phyloP scores from a whole-genome alignment of 2,888 invertebrate species.

The Malthinus seriepunctatus region DNA sequence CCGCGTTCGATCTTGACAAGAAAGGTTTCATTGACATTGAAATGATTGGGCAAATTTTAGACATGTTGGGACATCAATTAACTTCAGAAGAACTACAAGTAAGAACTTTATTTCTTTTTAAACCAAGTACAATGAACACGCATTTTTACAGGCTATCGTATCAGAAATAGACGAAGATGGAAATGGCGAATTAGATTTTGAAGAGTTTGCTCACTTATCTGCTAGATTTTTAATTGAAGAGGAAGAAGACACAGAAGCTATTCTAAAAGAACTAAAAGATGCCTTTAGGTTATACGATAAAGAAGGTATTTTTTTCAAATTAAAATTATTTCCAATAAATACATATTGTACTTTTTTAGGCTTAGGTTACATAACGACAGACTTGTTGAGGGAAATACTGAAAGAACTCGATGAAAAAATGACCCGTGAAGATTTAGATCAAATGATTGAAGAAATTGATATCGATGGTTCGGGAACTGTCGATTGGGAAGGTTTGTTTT shows the following conservation, averaged over 20 bases:
- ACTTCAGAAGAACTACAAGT: constrained; percentile 75
- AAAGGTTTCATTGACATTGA: constrained; percentile 80
- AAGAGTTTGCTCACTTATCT: constrained; percentile 84
- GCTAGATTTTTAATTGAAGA: constrained; percentile 86
- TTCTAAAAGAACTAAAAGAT: constrained; percentile 88
- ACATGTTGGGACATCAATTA: constrained; percentile 88
- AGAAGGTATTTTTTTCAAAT: constrained; percentile 63
- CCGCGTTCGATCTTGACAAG: constrained; percentile 88
- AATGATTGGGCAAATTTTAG: constrained; percentile 84
- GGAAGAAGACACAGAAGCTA: constrained; percentile 86
- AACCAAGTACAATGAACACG: neutral
- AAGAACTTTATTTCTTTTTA: constrained; percentile 16
- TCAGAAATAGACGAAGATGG: constrained; percentile 85
- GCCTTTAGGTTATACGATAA: constrained; percentile 96
- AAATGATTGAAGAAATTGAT: constrained; percentile 95
- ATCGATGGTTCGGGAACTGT: constrained; percentile 96
- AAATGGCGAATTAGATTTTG: constrained; percentile 85
- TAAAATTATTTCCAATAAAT: neutral
- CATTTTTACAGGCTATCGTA: constrained; percentile 67
- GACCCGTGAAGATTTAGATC: constrained; percentile 83
- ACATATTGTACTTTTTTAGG: constrained; percentile 50
- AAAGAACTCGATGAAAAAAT: constrained; percentile 91
- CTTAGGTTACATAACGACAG: constrained; percentile 88
- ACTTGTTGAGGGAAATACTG: constrained; percentile 86
- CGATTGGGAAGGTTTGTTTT: constrained; percentile 86